These are phyloP conservation scores for Drosophila punjabiensis DNA, from an alignment of 1,140 invertebrate genomes.

Conservation along the genomic window DNA sequence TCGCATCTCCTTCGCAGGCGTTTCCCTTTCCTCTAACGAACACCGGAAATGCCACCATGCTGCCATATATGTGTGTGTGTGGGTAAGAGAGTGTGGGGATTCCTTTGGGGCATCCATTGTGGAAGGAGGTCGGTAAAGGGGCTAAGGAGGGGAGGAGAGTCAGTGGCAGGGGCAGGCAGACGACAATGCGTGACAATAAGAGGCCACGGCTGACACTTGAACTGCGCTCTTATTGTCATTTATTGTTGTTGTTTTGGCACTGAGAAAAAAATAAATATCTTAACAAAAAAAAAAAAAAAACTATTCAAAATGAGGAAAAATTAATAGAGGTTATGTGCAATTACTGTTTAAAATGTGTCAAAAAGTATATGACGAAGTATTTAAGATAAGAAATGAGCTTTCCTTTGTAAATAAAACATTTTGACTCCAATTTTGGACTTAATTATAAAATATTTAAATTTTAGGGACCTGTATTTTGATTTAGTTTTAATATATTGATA, in stretches of 20 bases:
- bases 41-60: slow-evolving; percentile 81
- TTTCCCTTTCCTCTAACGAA: slow-evolving; percentile 58
- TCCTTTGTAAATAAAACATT: too few species aligned
- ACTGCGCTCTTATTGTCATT: slow-evolving; percentile 83
- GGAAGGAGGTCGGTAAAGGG: slow-evolving; percentile 12
- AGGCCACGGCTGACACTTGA: slow-evolving; percentile 82
- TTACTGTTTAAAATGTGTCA: too few species aligned
- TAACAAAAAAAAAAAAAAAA: too few species aligned
- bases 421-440: too few species aligned
- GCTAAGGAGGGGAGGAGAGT: not conserved
- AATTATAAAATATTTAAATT: too few species aligned
- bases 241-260: slow-evolving; percentile 63
- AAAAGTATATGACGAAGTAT: too few species aligned
- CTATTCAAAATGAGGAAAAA: too few species aligned
- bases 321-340: too few species aligned
- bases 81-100: slow-evolving; percentile 49
- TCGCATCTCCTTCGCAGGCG: slow-evolving; percentile 12
- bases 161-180: slow-evolving; percentile 28
- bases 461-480: too few species aligned
- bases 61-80: slow-evolving; percentile 25
- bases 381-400: too few species aligned
- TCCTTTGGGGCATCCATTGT: slow-evolving; percentile 73
- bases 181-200: slow-evolving; percentile 81
- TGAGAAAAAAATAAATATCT: not conserved
- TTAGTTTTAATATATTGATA: too few species aligned